These are phyloP conservation scores for Eubasilissa splendida DNA, from an alignment of 2,888 invertebrate genomes.

Conservation along the genomic window DNA sequence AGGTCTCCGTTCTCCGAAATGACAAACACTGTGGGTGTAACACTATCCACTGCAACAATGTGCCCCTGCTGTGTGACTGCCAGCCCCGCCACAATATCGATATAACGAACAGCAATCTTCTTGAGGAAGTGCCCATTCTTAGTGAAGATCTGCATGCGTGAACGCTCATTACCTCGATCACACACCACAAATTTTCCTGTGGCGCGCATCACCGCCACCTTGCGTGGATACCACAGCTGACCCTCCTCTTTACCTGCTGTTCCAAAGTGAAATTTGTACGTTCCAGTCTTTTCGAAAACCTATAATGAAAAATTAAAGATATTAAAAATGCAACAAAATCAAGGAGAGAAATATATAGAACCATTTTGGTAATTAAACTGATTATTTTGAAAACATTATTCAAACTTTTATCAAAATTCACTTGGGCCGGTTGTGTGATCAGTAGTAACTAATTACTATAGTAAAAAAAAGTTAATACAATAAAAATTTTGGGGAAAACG, in stretches of 20 bases:
- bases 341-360: too few relatives aligned
- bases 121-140: constrained; percentile 96
- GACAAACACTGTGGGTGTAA: constrained; percentile 96
- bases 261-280: constrained; percentile 95
- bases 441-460: too few relatives aligned
- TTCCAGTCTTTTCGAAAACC: constrained; percentile 95
- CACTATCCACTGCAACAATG: constrained; percentile 97
- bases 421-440: too few relatives aligned
- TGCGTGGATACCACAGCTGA: constrained; percentile 96
- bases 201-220: constrained; percentile 92
- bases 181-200: constrained; percentile 96
- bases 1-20: constrained; percentile 94
- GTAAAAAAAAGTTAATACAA: too few relatives aligned
- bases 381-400: too few relatives aligned
- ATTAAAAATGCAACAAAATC: too few relatives aligned
- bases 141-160: constrained; percentile 97
- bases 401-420: too few relatives aligned
- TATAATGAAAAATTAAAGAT: constrained; percentile 62
- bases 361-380: too few relatives aligned
- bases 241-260: constrained; percentile 96
- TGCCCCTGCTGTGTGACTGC: constrained; percentile 94
- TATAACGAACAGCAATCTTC: constrained; percentile 91
- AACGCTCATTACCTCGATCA: constrained; percentile 96
- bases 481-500: too few relatives aligned
- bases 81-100: constrained; percentile 93